Percentiles rank a stretch among this genome's conserved stretches.
Evolutionary conservation across 2,888 invertebrate genomes (phyloP).

Genomic region (Drosophila peninsularis): DNA sequence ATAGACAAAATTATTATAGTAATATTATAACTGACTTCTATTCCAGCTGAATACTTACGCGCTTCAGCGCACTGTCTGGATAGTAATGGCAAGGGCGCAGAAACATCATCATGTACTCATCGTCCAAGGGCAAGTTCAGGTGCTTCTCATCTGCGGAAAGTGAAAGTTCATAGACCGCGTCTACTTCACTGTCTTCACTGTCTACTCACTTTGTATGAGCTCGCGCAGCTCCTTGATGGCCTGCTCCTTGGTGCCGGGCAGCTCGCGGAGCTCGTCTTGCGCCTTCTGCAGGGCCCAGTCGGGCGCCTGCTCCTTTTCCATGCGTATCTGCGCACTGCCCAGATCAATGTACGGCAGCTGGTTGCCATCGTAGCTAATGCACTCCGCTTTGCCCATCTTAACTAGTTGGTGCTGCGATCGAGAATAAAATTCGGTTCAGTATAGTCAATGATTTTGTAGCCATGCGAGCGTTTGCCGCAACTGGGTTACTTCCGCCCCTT

Average conservation of each 20-base stretch:
- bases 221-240: slow-evolving; percentile 86
- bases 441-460: slow-evolving; percentile 51
- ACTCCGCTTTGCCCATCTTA: slow-evolving; percentile 76
- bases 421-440: slow-evolving; percentile 59
- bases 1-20: too few relatives aligned
- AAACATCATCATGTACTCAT: slow-evolving; percentile 91
- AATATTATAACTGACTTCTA: background rate
- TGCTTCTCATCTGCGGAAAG: slow-evolving; percentile 86
- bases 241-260: slow-evolving; percentile 87
- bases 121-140: slow-evolving; percentile 88
- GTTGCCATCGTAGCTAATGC: slow-evolving; percentile 86
- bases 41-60: slow-evolving; percentile 86
- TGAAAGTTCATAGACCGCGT: background rate
- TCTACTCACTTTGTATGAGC: slow-evolving; percentile 85
- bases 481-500: slow-evolving; percentile 69
- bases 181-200: background rate
- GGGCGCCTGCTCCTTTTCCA: slow-evolving; percentile 88
- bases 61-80: slow-evolving; percentile 91
- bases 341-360: slow-evolving; percentile 88
- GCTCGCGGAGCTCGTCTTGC: slow-evolving; percentile 89
- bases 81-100: slow-evolving; percentile 95
- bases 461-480: slow-evolving; percentile 32
- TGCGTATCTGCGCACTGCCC: slow-evolving; percentile 86
- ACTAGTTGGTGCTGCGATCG: slow-evolving; percentile 55
- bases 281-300: slow-evolving; percentile 88